Percentiles rank a stretch among this genome's conserved stretches.
These are phyloP conservation scores for Corythornis vintsioides DNA, from an alignment of 2,113 vertebrate species.

Conservation along the genomic window DNA sequence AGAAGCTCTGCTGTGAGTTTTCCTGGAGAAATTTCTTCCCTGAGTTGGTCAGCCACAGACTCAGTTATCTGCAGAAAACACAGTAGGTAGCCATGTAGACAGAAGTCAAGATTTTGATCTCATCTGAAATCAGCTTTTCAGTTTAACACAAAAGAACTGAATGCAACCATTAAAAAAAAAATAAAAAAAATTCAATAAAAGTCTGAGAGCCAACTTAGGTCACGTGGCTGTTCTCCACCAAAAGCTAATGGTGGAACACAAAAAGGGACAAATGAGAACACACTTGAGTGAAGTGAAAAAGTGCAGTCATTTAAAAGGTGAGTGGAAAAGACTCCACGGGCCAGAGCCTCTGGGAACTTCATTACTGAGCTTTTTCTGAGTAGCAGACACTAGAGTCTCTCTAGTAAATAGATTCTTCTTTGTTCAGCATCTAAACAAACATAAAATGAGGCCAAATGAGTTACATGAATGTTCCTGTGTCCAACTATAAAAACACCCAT, in stretches of 20 bases:
- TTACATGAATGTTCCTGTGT: background rate
- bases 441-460: background rate
- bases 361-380: background rate
- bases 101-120: background rate
- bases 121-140: background rate
- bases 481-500: background rate
- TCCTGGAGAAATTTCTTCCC: background rate
- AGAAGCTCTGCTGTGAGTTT: background rate
- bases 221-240: background rate
- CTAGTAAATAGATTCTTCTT: background rate
- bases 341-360: constrained; percentile 25
- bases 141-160: background rate
- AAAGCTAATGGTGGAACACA: background rate
- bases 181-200: background rate
- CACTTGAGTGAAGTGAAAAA: background rate
- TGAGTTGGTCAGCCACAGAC: background rate
- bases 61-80: background rate
- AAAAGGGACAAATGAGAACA: background rate
- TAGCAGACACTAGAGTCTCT: background rate
- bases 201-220: background rate
- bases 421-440: constrained; percentile 12
- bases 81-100: background rate
- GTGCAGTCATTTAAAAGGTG: background rate
- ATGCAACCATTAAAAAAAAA: background rate
- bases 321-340: background rate